Percentiles rank a stretch among this genome's conserved stretches.
Evolutionary conservation across 2,888 invertebrate genomes (phyloP).

Genomic region (Gibbula magus): DNA sequence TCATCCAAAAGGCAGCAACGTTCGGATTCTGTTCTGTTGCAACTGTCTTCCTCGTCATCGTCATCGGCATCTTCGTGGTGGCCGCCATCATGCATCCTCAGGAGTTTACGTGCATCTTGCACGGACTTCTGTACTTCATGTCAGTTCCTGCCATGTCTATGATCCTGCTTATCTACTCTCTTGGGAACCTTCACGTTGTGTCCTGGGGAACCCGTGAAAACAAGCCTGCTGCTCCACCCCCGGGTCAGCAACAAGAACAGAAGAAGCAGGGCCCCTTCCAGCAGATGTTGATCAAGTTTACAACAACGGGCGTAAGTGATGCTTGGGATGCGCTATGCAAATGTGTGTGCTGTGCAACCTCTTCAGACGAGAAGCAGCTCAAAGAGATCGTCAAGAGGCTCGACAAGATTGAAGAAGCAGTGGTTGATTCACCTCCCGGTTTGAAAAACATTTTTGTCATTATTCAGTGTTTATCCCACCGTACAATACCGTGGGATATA

Average conservation of each 20-base stretch:
- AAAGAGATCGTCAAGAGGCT: conserved; percentile 19
- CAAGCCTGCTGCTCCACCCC: conserved; percentile 36
- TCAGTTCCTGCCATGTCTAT: conserved; percentile 97
- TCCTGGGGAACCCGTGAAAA: conserved; percentile 94
- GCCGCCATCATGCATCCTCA: conserved; percentile 97
- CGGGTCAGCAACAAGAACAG: neutral
- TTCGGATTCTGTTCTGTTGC: conserved; percentile 94
- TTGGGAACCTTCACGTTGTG: conserved; percentile 94
- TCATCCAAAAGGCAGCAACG: conserved; percentile 95
- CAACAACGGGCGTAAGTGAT: conserved; percentile 24
- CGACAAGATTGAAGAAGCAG: conserved; percentile 25
- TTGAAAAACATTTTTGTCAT: neutral
- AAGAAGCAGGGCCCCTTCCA: neutral
- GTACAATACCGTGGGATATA: no score
- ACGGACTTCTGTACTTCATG: conserved; percentile 86
- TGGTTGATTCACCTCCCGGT: neutral
- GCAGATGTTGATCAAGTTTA: conserved; percentile 14
- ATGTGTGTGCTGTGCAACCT: conserved; percentile 27
- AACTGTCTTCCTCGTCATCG: conserved; percentile 96
- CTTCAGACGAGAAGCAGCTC: conserved; percentile 14
- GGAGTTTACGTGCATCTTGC: conserved; percentile 79
- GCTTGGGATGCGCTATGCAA: conserved; percentile 17
- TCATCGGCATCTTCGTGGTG: conserved; percentile 92
- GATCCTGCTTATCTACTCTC: conserved; percentile 90
- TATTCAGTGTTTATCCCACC: no score